Evolutionary conservation across 1,140 invertebrate species (phyloP).

Genomic region (Drosophila sucinea): DNA sequence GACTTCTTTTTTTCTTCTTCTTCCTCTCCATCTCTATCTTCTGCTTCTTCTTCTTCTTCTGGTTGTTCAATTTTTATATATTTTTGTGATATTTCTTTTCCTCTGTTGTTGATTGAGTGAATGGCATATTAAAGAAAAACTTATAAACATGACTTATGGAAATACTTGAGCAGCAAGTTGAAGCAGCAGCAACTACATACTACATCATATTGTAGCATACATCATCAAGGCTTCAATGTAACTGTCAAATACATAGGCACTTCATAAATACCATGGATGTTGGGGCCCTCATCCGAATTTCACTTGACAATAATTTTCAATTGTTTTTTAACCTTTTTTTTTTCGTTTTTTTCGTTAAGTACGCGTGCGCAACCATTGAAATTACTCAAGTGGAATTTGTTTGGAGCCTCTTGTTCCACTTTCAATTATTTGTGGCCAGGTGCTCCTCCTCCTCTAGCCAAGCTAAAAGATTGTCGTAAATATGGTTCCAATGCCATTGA

Average conservation of each 20-base stretch:
- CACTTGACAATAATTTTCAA: conserved; percentile 77
- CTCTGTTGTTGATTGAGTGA: conserved; percentile 74
- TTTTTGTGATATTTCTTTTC: conserved; percentile 10
- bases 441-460: conserved; percentile 26
- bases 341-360: conserved; percentile 38
- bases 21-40: conserved; percentile 5
- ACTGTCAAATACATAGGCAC: conserved; percentile 64
- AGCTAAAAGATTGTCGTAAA: conserved; percentile 17
- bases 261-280: conserved; percentile 15
- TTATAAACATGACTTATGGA: conserved; percentile 79
- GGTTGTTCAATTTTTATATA: not conserved
- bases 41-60: conserved; percentile 51
- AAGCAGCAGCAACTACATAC: conserved; percentile 45
- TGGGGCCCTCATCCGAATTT: conserved; percentile 47
- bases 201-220: conserved; percentile 43
- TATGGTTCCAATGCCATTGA: conserved; percentile 51
- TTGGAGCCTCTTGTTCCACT: conserved; percentile 68
- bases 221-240: conserved; percentile 59
- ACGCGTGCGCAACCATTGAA: conserved; percentile 72
- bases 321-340: conserved; percentile 25
- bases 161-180: conserved; percentile 67
- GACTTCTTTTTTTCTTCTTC: conserved; percentile 72
- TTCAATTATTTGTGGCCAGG: conserved; percentile 40
- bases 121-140: conserved; percentile 73
- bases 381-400: conserved; percentile 71